Conservation (phyloP, 1,140 invertebrate species). For the Drosophila parvula region DNA sequence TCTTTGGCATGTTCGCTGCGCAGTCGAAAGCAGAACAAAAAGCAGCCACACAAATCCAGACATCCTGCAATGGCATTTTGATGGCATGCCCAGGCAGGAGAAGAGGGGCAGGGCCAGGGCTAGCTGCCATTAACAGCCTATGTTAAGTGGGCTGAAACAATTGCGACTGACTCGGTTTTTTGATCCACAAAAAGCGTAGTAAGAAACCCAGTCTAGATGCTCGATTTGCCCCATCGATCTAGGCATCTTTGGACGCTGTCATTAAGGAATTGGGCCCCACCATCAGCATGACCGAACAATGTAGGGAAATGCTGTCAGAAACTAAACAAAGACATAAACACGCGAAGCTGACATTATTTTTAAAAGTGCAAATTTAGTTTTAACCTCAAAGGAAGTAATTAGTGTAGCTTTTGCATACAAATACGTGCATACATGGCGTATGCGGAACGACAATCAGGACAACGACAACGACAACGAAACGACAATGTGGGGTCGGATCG, state of each 20-base stretch:
- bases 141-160: conserved; percentile 33
- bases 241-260: conserved; percentile 1
- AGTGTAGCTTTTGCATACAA: conserved; percentile 81
- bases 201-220: not conserved
- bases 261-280: conserved; percentile 5
- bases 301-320: conserved; percentile 48
- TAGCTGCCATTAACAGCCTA: conserved; percentile 34
- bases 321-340: conserved; percentile 84
- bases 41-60: conserved; percentile 25
- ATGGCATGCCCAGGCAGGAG: conserved; percentile 17
- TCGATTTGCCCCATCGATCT: conserved; percentile 15
- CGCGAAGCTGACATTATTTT: conserved; percentile 83
- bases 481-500: conserved; percentile 31
- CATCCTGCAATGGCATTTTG: conserved; percentile 67
- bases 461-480: conserved; percentile 45
- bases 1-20: conserved; percentile 63
- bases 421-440: conserved; percentile 65
- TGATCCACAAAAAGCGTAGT: not conserved
- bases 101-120: not conserved
- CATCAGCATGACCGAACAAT: conserved; percentile 5
- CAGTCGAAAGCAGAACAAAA: conserved; percentile 33
- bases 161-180: conserved; percentile 1
- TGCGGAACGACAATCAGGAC: conserved; percentile 30
- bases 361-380: conserved; percentile 84
- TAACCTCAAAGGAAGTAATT: conserved; percentile 84